Conservation (phyloP, 2,113 vertebrate genomes). For the Psephotus haematonotus region DNA sequence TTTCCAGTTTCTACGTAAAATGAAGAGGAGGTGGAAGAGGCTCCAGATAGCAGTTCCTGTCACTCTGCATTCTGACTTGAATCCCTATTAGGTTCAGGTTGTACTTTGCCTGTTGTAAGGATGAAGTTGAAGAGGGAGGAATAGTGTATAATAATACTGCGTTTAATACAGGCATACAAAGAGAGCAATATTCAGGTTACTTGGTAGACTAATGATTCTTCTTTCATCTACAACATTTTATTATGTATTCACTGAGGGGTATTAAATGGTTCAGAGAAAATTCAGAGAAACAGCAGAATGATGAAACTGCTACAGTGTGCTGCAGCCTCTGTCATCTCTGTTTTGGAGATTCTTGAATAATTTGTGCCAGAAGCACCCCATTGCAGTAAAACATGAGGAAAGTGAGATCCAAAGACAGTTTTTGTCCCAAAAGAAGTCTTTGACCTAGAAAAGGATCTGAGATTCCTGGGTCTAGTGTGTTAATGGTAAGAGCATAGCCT, state of each 20-base stretch:
- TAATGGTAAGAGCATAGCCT: background rate
- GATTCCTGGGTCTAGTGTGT: background rate
- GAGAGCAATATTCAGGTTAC: background rate
- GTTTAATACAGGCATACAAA: background rate
- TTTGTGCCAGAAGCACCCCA: background rate
- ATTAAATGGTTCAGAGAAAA: slow-evolving; percentile 36
- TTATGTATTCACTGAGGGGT: background rate
- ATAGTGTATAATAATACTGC: background rate
- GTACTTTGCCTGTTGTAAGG: background rate
- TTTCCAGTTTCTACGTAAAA: background rate
- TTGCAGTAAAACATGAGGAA: background rate
- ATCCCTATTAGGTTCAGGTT: background rate
- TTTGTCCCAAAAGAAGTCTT: background rate
- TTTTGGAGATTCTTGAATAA: background rate
- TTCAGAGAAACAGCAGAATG: background rate
- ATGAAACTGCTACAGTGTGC: background rate
- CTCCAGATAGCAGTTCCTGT: background rate
- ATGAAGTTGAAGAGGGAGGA: background rate
- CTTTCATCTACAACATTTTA: background rate
- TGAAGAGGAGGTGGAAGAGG: background rate
- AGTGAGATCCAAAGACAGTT: background rate
- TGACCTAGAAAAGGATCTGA: background rate
- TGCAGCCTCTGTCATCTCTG: background rate
- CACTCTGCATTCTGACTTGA: background rate
- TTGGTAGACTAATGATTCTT: background rate